phyloP scores from a whole-genome alignment of 2,888 invertebrate species.

The Drosophila macrospina region DNA sequence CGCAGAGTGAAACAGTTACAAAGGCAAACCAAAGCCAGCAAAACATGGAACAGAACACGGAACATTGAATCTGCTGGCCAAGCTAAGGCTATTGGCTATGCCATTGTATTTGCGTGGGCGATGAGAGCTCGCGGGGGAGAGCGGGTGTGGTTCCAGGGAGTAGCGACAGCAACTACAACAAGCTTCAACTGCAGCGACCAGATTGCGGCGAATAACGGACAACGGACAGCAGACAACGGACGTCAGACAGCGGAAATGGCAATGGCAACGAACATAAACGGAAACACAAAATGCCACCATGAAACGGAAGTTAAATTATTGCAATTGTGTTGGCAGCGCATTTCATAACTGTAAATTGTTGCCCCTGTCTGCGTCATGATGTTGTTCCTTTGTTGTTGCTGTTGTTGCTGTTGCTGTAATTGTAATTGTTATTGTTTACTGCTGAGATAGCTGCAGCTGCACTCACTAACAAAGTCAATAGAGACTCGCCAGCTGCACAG shows the following conservation, averaged over 20 bases:
- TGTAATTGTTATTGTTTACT: slow-evolving; percentile 35
- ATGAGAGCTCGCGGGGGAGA: slow-evolving; percentile 10
- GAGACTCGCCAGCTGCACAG: background rate
- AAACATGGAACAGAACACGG: slow-evolving; percentile 59
- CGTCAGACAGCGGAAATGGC: slow-evolving; percentile 64
- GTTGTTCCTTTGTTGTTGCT: background rate
- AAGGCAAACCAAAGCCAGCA: slow-evolving; percentile 28
- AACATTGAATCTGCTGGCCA: slow-evolving; percentile 66
- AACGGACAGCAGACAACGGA: slow-evolving; percentile 21
- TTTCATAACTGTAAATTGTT: slow-evolving; percentile 72
- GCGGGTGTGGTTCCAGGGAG: slow-evolving; percentile 23
- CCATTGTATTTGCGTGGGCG: slow-evolving; percentile 41
- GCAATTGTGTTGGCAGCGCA: slow-evolving; percentile 71
- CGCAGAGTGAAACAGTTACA: slow-evolving; percentile 32
- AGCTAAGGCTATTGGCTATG: slow-evolving; percentile 43
- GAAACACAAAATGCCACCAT: slow-evolving; percentile 77
- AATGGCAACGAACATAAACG: slow-evolving; percentile 63
- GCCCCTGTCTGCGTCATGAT: slow-evolving; percentile 12
- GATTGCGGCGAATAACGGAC: slow-evolving; percentile 53
- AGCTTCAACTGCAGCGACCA: slow-evolving; percentile 52
- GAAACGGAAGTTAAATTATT: slow-evolving; percentile 80
- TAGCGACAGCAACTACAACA: slow-evolving; percentile 20
- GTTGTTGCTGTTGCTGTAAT: too few relatives aligned
- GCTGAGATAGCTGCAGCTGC: slow-evolving; percentile 16
- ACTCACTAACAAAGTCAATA: slow-evolving; percentile 19